Percentiles rank a stretch among this genome's conserved stretches.
phyloP scores from a whole-genome alignment of 1,140 invertebrate genomes.

The Meloidogyne chitwoodi region DNA sequence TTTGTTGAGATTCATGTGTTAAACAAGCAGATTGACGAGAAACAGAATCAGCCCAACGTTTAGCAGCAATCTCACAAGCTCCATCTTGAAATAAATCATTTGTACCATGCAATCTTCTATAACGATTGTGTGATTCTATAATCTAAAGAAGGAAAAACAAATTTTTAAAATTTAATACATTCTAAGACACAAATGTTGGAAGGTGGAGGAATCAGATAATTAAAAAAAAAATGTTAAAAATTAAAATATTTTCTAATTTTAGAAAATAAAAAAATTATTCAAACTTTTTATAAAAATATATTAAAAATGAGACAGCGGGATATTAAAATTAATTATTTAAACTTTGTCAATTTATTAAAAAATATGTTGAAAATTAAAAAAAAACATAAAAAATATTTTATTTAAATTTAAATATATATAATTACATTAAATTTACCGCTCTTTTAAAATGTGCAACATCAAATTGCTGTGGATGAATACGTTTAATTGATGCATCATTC shows the following conservation, averaged over 20 bases:
- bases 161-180: too few species aligned
- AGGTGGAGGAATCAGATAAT: too few species aligned
- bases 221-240: background rate
- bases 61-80: slow-evolving; percentile 21
- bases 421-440: slow-evolving; percentile 18
- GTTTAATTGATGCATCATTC: background rate
- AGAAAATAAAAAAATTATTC: background rate
- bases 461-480: slow-evolving; percentile 14
- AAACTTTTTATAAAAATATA: too few species aligned
- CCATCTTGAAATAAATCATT: slow-evolving; percentile 1
- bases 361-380: background rate
- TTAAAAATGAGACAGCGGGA: background rate
- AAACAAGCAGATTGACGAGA: slow-evolving; percentile 8
- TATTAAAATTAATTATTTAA: background rate
- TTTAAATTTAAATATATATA: slow-evolving; percentile 5
- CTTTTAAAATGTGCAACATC: slow-evolving; percentile 25
- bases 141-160: slow-evolving; percentile 1
- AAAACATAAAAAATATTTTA: background rate
- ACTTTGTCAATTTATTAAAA: background rate
- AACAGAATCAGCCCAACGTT: slow-evolving; percentile 22
- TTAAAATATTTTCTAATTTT: background rate
- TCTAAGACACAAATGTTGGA: too few species aligned
- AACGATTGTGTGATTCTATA: slow-evolving; percentile 22
- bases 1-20: slow-evolving; percentile 10
- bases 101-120: slow-evolving; percentile 18